Base-by-base conservation (phyloP, 2,113 vertebrate genomes). In the Acrocephalus kingi region DNA sequence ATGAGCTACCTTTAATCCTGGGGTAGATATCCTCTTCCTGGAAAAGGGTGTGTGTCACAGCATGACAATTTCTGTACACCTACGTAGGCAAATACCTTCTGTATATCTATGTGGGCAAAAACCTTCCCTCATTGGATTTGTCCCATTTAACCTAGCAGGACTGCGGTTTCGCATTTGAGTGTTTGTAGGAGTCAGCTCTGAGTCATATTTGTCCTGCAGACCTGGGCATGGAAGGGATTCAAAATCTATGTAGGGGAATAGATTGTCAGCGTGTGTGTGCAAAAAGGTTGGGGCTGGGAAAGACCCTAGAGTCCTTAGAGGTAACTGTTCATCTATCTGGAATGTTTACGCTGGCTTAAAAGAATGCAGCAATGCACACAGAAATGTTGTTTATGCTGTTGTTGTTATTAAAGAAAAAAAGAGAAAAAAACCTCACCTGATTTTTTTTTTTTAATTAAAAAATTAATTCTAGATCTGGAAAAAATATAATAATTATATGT, bases 171-270 rank as follows among this genome's bases (percentile, higher is more conserved):
- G 1, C 71, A 23, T 93, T 20, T 68, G 61, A 59, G 64, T 81
- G 69, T 83, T 94, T 93, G 79, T 69, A 68, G 77, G 58, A 72
- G 56, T 75, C 76, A 61, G 45, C 41, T 87, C 74, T 79, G 77
- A 95, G 89, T 93, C 84, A 62, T 73, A 46, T 51, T 82, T 78
- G 61, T 79, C 90, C 69, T 94, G 66, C 77, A 56, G 74, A 89
- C 84, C 62, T 89, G 87, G 69, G 22, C 1, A 1, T 69, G 77
- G 87, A 92, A 87, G 10, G 18, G 46, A 66, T 91, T 95, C 75
- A 91, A 51, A 69, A 73, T 91, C 63, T 39, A 4, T 37, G 41
- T 21, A 31, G 67, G 23, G n/a, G 27, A 87, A 43, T 15, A 59
- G 75, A 51, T 67, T 85, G 37, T 12, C 71, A 61, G 33, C 0